These are phyloP conservation scores for Xyrauchen texanus DNA, from an alignment of 2,113 vertebrate genomes.

Conservation along the genomic window DNA sequence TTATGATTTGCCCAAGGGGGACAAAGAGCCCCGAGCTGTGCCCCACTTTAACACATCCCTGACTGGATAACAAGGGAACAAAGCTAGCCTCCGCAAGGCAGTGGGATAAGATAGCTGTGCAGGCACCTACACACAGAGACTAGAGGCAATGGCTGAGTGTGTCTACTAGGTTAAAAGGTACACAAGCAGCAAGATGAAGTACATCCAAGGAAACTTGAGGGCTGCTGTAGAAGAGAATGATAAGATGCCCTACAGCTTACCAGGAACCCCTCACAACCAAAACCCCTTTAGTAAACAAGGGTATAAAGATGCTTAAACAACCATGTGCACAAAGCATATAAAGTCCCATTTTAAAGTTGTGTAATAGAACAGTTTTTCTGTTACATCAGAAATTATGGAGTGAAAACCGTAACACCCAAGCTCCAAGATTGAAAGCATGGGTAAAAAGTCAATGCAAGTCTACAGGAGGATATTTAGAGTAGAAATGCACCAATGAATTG, in stretches of 20 bases:
- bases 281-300: background rate
- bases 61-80: conserved; percentile 69
- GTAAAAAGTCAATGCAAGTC: background rate
- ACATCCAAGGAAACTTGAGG: background rate
- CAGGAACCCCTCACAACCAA: background rate
- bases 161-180: background rate
- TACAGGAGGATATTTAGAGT: background rate
- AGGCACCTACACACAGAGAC: conserved; percentile 46
- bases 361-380: background rate
- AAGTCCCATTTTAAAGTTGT: background rate
- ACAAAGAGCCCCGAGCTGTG: conserved; percentile 78
- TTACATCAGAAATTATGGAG: background rate
- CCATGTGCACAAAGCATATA: background rate
- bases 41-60: conserved; percentile 87
- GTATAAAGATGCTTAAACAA: background rate
- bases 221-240: conserved; percentile 38
- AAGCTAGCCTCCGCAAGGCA: conserved; percentile 54
- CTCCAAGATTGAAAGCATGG: background rate
- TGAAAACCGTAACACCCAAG: background rate
- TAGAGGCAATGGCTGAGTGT: conserved; percentile 5
- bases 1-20: conserved; percentile 71
- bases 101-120: conserved; percentile 49
- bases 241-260: conserved; percentile 51
- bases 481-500: no score
- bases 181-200: background rate